Evolutionary conservation across 1,140 invertebrate genomes (phyloP), one percentile per base, ranked within the genome.

Genomic region (Tenebrio molitor): DNA sequence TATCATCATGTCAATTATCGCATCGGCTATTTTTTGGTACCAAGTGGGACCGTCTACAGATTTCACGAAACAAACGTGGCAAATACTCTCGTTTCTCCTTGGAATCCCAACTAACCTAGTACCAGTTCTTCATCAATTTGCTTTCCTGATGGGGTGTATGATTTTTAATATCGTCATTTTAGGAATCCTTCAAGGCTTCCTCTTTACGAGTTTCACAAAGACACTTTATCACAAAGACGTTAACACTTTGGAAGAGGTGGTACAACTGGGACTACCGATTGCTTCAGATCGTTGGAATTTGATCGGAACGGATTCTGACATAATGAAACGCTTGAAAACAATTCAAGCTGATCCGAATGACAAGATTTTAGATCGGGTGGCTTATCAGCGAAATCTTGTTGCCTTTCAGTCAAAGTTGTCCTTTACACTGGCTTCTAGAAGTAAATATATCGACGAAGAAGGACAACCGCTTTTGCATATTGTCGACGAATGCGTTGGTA

Each of bases 381-480:
- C n/a, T n/a, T n/a, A n/a, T n/a, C n/a, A n/a, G n/a, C n/a, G n/a
- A n/a, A n/a, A n/a, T n/a, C n/a, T n/a, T n/a, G n/a, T n/a, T n/a
- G n/a, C n/a, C n/a, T n/a, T n/a, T n/a, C n/a, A n/a, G n/a, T n/a
- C n/a, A n/a, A n/a, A n/a, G n/a, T n/a, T n/a, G n/a, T n/a, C n/a
- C n/a, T n/a, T n/a, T n/a, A n/a, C n/a, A n/a, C n/a, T n/a, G n/a
- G n/a, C n/a, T n/a, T n/a, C n/a, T n/a, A n/a, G n/a, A n/a, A n/a
- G n/a, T n/a, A n/a, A n/a, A n/a, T n/a, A n/a, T n/a, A n/a, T n/a
- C n/a, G n/a, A n/a, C n/a, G n/a, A n/a, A n/a, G n/a, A n/a, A 16
- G 69, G 69, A 17, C 10, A 17, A 8, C 73, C 73, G 15, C 41
- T 71, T 8, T 66, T 74, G 33, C 73, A 74, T 29, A 63, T 74